A percentile compares a stretch with the other conserved stretches of the same genome.
Evolutionary conservation across 1,140 invertebrate genomes (phyloP).

Genomic region (Drosophila suzukii): DNA sequence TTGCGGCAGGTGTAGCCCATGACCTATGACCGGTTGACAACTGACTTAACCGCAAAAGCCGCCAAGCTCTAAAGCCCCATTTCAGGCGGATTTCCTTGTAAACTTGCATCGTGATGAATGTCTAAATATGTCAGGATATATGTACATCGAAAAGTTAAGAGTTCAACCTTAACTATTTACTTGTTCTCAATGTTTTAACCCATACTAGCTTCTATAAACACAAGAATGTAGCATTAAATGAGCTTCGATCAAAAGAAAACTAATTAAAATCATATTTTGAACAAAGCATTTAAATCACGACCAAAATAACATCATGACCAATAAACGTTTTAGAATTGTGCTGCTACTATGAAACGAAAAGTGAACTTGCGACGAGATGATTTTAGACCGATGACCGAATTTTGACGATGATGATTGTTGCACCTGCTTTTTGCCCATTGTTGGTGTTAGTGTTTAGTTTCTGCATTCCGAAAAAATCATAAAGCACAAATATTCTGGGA

Average conservation of each 20-base stretch:
- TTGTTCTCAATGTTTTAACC: background rate
- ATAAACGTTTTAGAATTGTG: background rate
- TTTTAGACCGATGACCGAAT: constrained; percentile 5
- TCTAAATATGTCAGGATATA: no score
- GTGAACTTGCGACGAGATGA: background rate
- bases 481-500: constrained; percentile 14
- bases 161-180: no score
- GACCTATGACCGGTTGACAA: constrained; percentile 11
- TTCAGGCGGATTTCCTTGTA: background rate
- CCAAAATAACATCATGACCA: constrained; percentile 3
- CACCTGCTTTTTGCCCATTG: background rate
- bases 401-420: background rate
- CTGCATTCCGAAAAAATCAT: constrained; percentile 6
- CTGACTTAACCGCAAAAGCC: background rate
- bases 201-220: background rate
- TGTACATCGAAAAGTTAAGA: no score
- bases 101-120: background rate
- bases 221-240: constrained; percentile 2
- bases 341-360: background rate
- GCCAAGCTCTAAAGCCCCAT: no score
- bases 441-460: background rate
- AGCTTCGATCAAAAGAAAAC: background rate
- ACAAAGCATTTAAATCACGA: background rate
- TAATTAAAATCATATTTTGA: no score
- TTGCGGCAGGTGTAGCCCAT: background rate